Conservation (phyloP, 2,888 invertebrate species). For the Lordiphosa fenestrarum region DNA sequence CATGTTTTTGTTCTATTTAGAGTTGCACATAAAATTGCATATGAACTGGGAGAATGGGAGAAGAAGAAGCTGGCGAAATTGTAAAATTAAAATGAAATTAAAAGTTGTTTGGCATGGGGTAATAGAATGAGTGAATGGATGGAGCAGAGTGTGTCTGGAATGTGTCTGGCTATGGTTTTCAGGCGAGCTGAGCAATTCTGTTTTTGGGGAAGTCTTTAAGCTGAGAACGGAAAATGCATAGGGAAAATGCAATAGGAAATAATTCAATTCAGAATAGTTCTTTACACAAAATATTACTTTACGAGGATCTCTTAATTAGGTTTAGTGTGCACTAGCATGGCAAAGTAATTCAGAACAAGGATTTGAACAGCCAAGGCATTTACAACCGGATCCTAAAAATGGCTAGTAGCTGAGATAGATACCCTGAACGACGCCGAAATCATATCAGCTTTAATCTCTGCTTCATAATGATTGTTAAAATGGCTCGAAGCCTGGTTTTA, state of each 20-base stretch:
- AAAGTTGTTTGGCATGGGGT: conserved; percentile 15
- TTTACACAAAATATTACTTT: too few relatives aligned
- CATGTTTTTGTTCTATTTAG: conserved; percentile 8
- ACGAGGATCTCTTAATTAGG: too few relatives aligned
- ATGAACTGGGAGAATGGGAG: conserved; percentile 14
- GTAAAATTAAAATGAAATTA: conserved; percentile 29
- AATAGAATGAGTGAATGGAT: conserved; percentile 12
- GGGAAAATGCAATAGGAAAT: neutral
- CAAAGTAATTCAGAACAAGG: too few relatives aligned
- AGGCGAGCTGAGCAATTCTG: too few relatives aligned
- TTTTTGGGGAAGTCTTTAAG: neutral
- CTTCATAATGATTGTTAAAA: too few relatives aligned
- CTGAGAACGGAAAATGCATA: neutral
- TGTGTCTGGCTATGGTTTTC: conserved; percentile 4
- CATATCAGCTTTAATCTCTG: too few relatives aligned
- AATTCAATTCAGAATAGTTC: neutral
- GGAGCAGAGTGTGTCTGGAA: conserved; percentile 3
- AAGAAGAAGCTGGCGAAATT: conserved; percentile 17
- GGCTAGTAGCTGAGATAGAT: too few relatives aligned
- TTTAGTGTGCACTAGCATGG: too few relatives aligned
- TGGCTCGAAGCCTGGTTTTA: too few relatives aligned
- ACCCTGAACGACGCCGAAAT: too few relatives aligned
- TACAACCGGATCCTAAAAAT: too few relatives aligned
- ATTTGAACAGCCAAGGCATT: too few relatives aligned
- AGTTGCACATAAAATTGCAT: conserved; percentile 36